A percentile compares a stretch with the other conserved stretches of the same genome.
Evolutionary conservation across 2,113 vertebrate genomes (phyloP).

Genomic region (Triplophysa rosa): DNA sequence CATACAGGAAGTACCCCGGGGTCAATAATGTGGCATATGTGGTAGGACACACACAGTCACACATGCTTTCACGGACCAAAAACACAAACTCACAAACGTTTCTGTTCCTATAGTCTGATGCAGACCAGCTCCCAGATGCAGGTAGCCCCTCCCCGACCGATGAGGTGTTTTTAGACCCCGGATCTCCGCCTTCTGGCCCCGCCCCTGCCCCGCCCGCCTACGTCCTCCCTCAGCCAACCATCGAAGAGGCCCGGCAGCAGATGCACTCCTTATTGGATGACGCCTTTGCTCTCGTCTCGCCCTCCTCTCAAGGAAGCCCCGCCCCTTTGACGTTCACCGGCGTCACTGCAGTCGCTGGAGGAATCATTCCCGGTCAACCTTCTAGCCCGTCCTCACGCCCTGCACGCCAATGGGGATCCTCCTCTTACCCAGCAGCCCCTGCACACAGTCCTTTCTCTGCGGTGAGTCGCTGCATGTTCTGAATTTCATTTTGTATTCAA

Average conservation of each 20-base stretch:
- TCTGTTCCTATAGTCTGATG: slow-evolving; percentile 81
- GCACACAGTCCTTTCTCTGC: slow-evolving; percentile 69
- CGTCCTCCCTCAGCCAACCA: slow-evolving; percentile 88
- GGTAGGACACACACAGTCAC: slow-evolving; percentile 69
- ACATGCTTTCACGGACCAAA: background rate
- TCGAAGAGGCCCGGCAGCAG: slow-evolving; percentile 95
- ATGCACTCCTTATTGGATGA: slow-evolving; percentile 98
- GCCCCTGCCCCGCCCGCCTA: slow-evolving; percentile 80
- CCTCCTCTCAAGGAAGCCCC: slow-evolving; percentile 79
- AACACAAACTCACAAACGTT: background rate
- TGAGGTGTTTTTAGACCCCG: slow-evolving; percentile 76
- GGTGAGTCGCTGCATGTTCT: slow-evolving; percentile 66
- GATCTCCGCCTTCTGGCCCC: slow-evolving; percentile 66
- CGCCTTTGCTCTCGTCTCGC: slow-evolving; percentile 93
- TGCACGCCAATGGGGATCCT: slow-evolving; percentile 74
- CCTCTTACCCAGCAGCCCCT: slow-evolving; percentile 72
- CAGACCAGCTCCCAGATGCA: slow-evolving; percentile 84
- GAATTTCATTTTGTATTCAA: too few species aligned
- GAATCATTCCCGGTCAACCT: slow-evolving; percentile 66
- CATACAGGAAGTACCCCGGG: slow-evolving; percentile 92
- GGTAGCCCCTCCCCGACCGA: slow-evolving; percentile 82
- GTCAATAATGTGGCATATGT: slow-evolving; percentile 97
- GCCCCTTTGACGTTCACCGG: slow-evolving; percentile 48
- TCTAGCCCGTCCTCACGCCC: slow-evolving; percentile 71
- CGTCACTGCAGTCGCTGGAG: slow-evolving; percentile 62